Evolutionary conservation across 2,888 invertebrate species (phyloP).

Genomic region (Sinopyrophorus schimmeli): DNA sequence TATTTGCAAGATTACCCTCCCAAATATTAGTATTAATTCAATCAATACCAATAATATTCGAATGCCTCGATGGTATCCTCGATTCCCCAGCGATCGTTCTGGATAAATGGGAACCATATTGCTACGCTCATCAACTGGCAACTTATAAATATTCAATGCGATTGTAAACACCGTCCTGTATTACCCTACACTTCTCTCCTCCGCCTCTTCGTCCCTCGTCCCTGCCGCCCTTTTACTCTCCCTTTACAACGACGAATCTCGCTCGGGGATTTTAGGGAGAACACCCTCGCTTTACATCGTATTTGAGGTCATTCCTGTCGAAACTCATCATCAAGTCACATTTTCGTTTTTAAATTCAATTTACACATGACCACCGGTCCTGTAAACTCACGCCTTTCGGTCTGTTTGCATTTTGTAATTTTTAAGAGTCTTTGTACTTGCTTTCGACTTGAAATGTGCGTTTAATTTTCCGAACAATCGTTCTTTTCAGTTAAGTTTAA

Average conservation of each 20-base stretch:
- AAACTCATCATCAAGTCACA: conserved; percentile 56
- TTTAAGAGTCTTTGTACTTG: too few species aligned
- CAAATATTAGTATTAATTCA: conserved; percentile 57
- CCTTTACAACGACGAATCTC: conserved; percentile 30
- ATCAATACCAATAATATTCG: conserved; percentile 52
- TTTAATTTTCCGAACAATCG: too few species aligned
- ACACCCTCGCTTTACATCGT: conserved; percentile 44
- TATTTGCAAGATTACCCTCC: conserved; percentile 55
- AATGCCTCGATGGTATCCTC: conserved; percentile 34
- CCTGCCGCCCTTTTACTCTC: too few species aligned
- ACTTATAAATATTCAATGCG: conserved; percentile 57
- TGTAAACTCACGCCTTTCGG: too few species aligned
- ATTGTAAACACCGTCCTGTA: conserved; percentile 53
- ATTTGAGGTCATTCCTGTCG: conserved; percentile 57
- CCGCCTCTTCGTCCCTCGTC: conserved; percentile 19
- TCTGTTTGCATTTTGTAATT: too few species aligned
- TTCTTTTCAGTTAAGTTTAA: too few species aligned
- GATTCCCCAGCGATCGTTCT: conserved; percentile 49
- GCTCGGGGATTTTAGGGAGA: conserved; percentile 37
- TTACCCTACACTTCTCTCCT: conserved; percentile 30
- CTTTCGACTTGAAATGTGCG: too few species aligned
- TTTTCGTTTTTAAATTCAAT: conserved; percentile 53
- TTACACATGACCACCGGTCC: conserved; percentile 36
- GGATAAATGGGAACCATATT: conserved; percentile 56
- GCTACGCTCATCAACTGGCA: conserved; percentile 58